Percentiles rank a stretch among this genome's conserved stretches.
Evolutionary conservation across 2,888 invertebrate species (phyloP).

Genomic region (Arrhopalites spinosus): DNA sequence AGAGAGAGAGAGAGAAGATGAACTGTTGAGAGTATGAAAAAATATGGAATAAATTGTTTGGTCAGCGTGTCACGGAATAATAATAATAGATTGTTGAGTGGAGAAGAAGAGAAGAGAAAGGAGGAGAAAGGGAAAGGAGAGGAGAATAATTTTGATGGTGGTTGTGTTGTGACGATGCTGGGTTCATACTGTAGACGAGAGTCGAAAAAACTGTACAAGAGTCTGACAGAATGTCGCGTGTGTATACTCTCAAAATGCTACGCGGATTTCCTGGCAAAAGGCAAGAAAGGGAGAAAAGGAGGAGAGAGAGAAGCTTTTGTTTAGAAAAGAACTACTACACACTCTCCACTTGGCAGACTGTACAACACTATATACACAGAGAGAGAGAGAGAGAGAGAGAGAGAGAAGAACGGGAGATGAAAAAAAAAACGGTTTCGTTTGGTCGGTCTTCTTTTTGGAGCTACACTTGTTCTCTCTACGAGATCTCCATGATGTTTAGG

Average conservation of each 20-base stretch:
- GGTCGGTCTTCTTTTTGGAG: background rate
- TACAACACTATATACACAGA: background rate
- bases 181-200: background rate
- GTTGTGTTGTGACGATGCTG: background rate
- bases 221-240: background rate
- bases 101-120: background rate
- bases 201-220: background rate
- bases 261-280: constrained; percentile 19
- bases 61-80: background rate
- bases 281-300: too few relatives aligned
- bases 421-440: background rate
- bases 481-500: constrained; percentile 11
- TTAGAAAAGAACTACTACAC: background rate
- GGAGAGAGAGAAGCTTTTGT: background rate
- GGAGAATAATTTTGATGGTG: background rate
- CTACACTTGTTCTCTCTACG: background rate
- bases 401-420: background rate
- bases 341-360: background rate
- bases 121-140: background rate
- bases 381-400: background rate
- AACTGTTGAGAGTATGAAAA: background rate
- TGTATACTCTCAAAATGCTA: background rate
- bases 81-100: background rate
- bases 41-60: background rate
- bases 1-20: background rate